Evolutionary conservation across 1,140 invertebrate genomes (phyloP).

Genomic region (Oryctes rhinoceros): DNA sequence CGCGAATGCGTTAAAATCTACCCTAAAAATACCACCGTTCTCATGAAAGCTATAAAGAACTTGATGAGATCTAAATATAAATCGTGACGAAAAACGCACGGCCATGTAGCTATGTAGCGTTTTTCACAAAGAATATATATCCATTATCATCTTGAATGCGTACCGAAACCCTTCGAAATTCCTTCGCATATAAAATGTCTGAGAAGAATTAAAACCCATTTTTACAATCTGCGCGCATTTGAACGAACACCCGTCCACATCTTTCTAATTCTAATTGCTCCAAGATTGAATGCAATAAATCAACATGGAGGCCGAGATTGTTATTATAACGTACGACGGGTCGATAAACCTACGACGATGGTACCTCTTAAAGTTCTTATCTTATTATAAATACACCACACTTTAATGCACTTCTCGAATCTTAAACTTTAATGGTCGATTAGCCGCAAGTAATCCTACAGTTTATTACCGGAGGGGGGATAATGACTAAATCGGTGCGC

Average conservation of each 20-base stretch:
- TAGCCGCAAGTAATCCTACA: neutral
- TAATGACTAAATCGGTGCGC: constrained; percentile 1
- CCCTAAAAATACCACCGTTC: constrained; percentile 22
- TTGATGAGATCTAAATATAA: constrained; percentile 35
- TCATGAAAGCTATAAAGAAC: constrained; percentile 22
- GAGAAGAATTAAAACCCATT: neutral
- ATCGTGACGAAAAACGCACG: constrained; percentile 13
- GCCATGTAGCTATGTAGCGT: neutral
- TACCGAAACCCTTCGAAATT: neutral
- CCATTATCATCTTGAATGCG: neutral
- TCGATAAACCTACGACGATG: too few species aligned
- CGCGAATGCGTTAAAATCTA: constrained; percentile 26
- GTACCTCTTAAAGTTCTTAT: neutral
- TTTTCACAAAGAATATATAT: constrained; percentile 27
- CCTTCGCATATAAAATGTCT: neutral
- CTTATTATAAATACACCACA: constrained; percentile 15
- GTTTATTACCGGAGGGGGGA: neutral
- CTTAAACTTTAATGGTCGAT: constrained; percentile 15
- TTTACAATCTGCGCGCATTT: too few species aligned
- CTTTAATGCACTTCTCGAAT: constrained; percentile 7
- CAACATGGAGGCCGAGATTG: too few species aligned
- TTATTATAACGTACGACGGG: too few species aligned
- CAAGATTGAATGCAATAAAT: too few species aligned
- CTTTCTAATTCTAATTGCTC: too few species aligned
- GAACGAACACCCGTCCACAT: too few species aligned